Base-by-base conservation (phyloP, 2,113 vertebrate genomes). In the Xenopus laevis region DNA sequence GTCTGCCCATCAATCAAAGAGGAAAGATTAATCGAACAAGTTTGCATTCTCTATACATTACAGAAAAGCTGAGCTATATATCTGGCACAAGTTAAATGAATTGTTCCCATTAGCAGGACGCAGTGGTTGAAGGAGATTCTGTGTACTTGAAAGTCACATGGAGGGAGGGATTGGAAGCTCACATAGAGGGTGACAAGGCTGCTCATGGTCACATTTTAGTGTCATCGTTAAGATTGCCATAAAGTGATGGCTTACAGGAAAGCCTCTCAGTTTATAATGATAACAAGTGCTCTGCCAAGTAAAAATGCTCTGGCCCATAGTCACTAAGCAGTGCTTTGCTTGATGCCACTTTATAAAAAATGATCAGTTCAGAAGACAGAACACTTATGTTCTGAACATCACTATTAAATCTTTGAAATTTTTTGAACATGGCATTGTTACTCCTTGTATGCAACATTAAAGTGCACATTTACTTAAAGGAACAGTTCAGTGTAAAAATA, bases 41-140 rank as follows among this genome's bases (percentile, higher is more conserved):
- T 82, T 84, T 81, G 89, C 91, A 91, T 83, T 74, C 84, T 71
- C 59, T 79, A 82, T 79, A 74, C 82, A 79, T 87, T 87, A 81
- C 87, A 85, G 86, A 82, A 82, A 86, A 89, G 82, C 87, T 87
- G 79, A 84, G 84, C 89, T 85, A 78, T 82, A 23, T 84, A 87
- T 87, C 82, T 86, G 78, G 83, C 80, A 85, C 83, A 84, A 86
- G 89, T 87, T 92, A 89, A 95, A 94, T 87, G 83, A 87, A 87
- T 91, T 84, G 89, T 89, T 92, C 88, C 92, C 89, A 78, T 92
- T 89, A 91, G 88, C 64, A 67, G 79, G 90, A 86, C 88, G 87
- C 87, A 88, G 87, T 82, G 84, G 84, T 86, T 87, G 87, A 92
- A 95, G 92, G 91, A 91, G 88, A 90, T 83, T 89, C 85, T 87